Evolutionary conservation across 1,140 invertebrate species (phyloP).

Genomic region (Galleria mellonella): DNA sequence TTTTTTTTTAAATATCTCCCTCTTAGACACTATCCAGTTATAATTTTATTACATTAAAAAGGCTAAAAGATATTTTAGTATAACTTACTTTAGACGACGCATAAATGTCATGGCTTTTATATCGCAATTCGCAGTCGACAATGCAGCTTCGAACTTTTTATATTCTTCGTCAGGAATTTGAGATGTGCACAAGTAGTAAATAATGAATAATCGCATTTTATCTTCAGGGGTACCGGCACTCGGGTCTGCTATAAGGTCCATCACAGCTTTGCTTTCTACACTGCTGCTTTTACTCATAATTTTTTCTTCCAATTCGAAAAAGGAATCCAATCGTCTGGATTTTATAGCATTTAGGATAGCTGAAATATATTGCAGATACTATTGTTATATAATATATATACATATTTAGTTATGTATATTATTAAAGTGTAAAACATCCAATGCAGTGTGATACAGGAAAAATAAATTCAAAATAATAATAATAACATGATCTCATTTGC

Average conservation of each 20-base stretch:
- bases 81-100: conserved; percentile 90
- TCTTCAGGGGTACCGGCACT: conserved; percentile 92
- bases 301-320: conserved; percentile 98
- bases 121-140: conserved; percentile 90
- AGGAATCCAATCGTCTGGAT: conserved; percentile 92
- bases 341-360: conserved; percentile 94
- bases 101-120: conserved; percentile 88
- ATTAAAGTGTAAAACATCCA: too few species aligned
- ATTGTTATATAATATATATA: too few species aligned
- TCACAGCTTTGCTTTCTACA: conserved; percentile 82
- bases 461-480: too few species aligned
- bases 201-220: conserved; percentile 96
- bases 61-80: too few species aligned
- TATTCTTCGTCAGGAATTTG: conserved; percentile 88
- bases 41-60: too few species aligned
- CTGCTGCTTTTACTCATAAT: conserved; percentile 87
- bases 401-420: too few species aligned
- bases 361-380: conserved; percentile 32
- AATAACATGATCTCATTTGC: too few species aligned
- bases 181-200: conserved; percentile 91
- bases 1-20: too few species aligned
- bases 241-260: conserved; percentile 89
- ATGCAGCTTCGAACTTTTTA: conserved; percentile 85
- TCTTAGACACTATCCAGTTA: too few species aligned
- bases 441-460: too few species aligned